Evolutionary conservation across 2,888 invertebrate species (phyloP).

Genomic region (Gortyna flavago): DNA sequence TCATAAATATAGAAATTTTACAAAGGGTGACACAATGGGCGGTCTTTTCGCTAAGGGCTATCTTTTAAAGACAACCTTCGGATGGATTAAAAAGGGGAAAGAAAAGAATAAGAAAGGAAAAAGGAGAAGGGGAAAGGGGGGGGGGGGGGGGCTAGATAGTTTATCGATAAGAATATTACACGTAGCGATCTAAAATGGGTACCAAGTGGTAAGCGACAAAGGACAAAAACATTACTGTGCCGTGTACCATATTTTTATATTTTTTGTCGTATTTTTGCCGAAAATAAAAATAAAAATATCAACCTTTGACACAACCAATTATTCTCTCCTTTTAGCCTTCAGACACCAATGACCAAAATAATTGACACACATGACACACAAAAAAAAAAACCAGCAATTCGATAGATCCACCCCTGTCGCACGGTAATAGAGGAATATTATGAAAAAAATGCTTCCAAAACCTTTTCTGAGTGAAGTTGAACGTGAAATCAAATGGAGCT

Average conservation of each 20-base stretch:
- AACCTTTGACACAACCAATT: conserved; percentile 4
- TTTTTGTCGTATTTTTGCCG: no score
- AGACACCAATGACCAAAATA: conserved; percentile 29
- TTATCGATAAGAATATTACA: conserved; percentile 1
- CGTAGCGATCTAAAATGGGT: not conserved
- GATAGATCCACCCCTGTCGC: not conserved
- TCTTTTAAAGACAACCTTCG: no score
- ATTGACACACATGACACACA: not conserved
- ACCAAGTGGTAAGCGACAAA: not conserved
- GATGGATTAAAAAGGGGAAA: no score
- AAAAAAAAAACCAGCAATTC: not conserved
- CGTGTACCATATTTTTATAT: not conserved
- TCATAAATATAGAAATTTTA: no score
- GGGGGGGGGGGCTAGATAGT: no score
- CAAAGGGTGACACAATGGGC: no score
- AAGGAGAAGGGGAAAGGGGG: no score
- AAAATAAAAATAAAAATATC: conserved; percentile 6
- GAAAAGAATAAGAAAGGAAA: no score
- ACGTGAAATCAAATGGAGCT: conserved; percentile 63
- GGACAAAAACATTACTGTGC: not conserved
- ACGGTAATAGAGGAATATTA: conserved; percentile 32
- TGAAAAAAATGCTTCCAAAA: conserved; percentile 24
- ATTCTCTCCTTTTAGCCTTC: conserved; percentile 2
- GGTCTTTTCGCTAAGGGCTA: no score
- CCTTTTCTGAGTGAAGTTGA: conserved; percentile 42